Percentiles rank a stretch among this genome's conserved stretches.
phyloP scores from a whole-genome alignment of 2,113 vertebrate genomes.

The Rhinoderma darwinii region DNA sequence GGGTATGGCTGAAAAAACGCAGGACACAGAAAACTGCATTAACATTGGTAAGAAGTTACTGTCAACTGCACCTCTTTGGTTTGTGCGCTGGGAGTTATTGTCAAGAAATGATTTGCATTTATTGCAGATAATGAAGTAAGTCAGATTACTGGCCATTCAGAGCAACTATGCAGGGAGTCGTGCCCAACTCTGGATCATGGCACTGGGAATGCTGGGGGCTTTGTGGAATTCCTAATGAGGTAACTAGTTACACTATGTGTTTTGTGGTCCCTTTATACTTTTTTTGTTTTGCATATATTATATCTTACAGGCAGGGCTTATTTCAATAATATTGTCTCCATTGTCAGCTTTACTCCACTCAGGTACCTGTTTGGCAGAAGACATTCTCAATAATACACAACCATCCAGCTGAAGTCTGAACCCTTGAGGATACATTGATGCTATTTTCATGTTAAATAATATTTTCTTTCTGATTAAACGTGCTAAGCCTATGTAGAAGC shows the following conservation, averaged over 20 bases:
- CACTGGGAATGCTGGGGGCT: neutral
- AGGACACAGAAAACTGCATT: neutral
- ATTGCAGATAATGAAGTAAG: neutral
- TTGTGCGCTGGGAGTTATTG: too few relatives aligned
- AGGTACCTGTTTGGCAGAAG: constrained; percentile 31
- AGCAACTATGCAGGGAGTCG: neutral
- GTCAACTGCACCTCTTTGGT: too few relatives aligned
- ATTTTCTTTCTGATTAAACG: constrained; percentile 6
- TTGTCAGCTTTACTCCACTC: neutral
- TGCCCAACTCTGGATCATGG: neutral
- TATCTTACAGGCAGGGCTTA: neutral
- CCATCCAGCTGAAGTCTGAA: neutral
- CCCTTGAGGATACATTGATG: neutral
- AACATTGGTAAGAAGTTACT: neutral
- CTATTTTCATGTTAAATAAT: neutral
- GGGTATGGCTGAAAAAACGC: neutral
- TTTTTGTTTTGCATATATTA: too few relatives aligned
- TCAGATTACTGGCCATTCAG: neutral
- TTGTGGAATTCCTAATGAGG: constrained; percentile 30
- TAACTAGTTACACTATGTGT: neutral
- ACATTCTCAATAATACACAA: neutral
- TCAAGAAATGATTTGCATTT: constrained; percentile 20
- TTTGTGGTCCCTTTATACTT: neutral
- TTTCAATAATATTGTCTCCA: neutral
- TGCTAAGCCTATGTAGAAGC: neutral